A percentile compares a stretch with the other conserved stretches of the same genome.
phyloP scores from a whole-genome alignment of 2,113 vertebrate species.

The Hemichromis elongatus region DNA sequence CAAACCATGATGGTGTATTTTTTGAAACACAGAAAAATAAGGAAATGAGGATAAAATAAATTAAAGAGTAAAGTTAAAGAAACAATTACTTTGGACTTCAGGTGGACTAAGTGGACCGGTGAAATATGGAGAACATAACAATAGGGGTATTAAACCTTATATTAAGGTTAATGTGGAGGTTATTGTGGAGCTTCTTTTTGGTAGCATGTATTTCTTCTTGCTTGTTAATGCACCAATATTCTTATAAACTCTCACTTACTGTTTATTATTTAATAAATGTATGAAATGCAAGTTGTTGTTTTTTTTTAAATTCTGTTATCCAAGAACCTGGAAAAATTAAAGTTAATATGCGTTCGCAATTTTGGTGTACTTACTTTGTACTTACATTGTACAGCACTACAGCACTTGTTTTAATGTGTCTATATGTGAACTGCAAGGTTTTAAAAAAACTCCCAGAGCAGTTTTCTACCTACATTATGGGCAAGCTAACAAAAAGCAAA shows the following conservation, averaged over 20 bases:
- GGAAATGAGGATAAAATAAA: neutral
- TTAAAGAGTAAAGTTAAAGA: neutral
- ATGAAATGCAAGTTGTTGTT: neutral
- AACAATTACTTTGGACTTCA: neutral
- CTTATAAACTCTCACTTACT: neutral
- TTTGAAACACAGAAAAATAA: neutral
- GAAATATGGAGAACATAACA: neutral
- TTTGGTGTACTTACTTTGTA: neutral
- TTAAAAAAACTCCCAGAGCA: neutral
- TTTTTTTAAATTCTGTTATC: neutral
- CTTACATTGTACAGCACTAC: neutral
- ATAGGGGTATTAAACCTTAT: neutral
- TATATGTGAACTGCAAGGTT: neutral
- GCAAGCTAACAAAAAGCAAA: neutral
- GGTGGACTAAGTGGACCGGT: neutral
- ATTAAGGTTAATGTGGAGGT: conserved; percentile 7
- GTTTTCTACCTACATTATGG: neutral
- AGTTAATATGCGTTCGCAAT: neutral
- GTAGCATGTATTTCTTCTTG: neutral
- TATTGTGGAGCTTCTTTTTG: neutral
- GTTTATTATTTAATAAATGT: neutral
- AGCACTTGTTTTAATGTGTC: neutral
- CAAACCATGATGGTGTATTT: neutral
- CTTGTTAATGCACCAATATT: neutral
- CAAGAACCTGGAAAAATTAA: neutral